Conservation (phyloP, 2,797 vertebrate genomes). For the Saxicola maurus region DNA sequence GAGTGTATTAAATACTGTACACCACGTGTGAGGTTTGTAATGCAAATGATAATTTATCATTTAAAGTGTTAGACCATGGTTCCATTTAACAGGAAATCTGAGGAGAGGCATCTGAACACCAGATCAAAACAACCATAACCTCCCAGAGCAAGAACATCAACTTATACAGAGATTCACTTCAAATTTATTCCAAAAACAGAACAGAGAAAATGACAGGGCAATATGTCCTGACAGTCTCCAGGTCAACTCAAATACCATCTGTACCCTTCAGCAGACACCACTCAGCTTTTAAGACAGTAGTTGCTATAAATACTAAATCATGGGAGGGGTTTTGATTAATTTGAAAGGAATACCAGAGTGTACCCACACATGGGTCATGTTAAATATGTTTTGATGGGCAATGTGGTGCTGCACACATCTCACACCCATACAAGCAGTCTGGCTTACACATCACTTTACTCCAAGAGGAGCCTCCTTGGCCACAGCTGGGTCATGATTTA, state of each 20-base stretch:
- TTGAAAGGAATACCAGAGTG: not conserved
- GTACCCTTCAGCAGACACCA: not conserved
- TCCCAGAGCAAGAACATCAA: not conserved
- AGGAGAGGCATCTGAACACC: not conserved
- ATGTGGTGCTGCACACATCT: not conserved
- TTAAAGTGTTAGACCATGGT: rapidly evolving
- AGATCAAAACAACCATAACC: not conserved
- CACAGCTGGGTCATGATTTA: not conserved
- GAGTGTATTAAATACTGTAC: not conserved
- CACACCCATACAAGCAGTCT: not conserved
- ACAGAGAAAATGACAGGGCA: not conserved
- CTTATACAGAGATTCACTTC: not conserved
- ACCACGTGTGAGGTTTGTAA: not conserved
- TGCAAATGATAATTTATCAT: not conserved
- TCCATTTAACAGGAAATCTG: not conserved
- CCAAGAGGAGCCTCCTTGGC: not conserved
- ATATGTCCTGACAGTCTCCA: not conserved
- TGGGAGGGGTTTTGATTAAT: not conserved
- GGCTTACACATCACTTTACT: not conserved
- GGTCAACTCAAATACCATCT: not conserved
- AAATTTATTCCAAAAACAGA: not conserved
- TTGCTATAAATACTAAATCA: not conserved
- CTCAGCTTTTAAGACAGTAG: not conserved
- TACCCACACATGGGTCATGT: not conserved
- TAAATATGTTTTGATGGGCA: not conserved